A percentile compares a stretch with the other conserved stretches of the same genome.
phyloP scores from a whole-genome alignment of 2,888 invertebrate species.

The Hedya salicella region DNA sequence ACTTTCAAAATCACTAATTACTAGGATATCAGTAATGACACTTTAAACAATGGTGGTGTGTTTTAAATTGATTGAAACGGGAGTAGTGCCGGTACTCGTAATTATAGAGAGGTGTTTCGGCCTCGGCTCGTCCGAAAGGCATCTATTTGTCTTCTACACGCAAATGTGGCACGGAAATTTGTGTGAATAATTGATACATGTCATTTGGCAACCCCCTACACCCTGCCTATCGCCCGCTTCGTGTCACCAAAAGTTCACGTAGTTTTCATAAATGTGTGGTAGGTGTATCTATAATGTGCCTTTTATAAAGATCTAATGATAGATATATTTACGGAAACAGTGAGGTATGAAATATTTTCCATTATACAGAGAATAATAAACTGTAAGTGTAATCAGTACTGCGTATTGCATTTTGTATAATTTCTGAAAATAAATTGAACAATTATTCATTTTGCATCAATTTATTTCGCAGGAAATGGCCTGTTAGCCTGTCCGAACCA shows the following conservation, averaged over 20 bases:
- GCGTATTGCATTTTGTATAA: too few species aligned
- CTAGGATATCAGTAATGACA: slow-evolving; percentile 30
- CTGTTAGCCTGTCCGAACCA: too few species aligned
- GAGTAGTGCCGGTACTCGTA: slow-evolving; percentile 58
- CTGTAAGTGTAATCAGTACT: too few species aligned
- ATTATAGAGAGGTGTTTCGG: slow-evolving; percentile 76
- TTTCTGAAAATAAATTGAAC: too few species aligned
- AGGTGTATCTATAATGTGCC: background rate
- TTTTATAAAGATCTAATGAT: background rate
- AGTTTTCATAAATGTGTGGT: slow-evolving; percentile 32
- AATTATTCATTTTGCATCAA: too few species aligned
- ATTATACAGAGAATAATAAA: too few species aligned
- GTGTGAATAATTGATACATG: slow-evolving; percentile 84
- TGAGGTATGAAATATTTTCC: too few species aligned
- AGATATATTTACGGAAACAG: background rate
- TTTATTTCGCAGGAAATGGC: too few species aligned
- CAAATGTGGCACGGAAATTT: slow-evolving; percentile 81
- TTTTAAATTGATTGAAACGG: slow-evolving; percentile 59
- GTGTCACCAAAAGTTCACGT: slow-evolving; percentile 47
- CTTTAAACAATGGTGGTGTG: slow-evolving; percentile 27
- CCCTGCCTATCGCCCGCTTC: slow-evolving; percentile 52
- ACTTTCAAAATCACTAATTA: slow-evolving; percentile 23
- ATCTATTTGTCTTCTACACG: slow-evolving; percentile 83
- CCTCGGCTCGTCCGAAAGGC: slow-evolving; percentile 66
- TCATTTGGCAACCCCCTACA: slow-evolving; percentile 82